Evolutionary conservation across 2,797 vertebrate species (phyloP).

Genomic region (Periparus ater): DNA sequence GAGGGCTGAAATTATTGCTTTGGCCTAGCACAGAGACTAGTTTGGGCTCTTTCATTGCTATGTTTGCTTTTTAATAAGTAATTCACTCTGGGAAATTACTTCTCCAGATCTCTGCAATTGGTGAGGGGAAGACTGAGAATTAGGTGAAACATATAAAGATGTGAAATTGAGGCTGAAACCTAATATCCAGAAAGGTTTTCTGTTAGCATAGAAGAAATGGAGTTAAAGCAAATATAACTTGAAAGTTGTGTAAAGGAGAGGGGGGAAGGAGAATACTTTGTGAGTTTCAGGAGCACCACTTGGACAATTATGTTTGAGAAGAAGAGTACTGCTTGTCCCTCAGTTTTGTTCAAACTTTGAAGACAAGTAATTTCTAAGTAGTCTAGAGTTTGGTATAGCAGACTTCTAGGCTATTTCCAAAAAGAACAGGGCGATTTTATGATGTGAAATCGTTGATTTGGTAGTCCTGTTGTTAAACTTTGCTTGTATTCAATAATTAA

Average conservation of each 20-base stretch:
- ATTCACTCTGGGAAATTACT: constrained; percentile 43
- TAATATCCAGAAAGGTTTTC: not conserved
- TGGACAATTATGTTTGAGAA: not conserved
- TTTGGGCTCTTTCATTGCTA: not conserved
- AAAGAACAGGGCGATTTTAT: not conserved
- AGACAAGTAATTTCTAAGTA: not conserved
- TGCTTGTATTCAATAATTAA: not conserved
- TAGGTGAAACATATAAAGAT: not conserved
- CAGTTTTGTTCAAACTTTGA: not conserved
- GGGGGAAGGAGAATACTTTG: not conserved
- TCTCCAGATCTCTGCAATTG: not conserved
- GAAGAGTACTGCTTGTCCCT: not conserved
- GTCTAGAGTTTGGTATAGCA: not conserved
- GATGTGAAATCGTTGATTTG: not conserved
- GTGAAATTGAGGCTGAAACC: constrained; percentile 25
- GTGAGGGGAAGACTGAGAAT: constrained; percentile 4
- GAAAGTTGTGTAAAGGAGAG: not conserved
- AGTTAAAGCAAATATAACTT: not conserved
- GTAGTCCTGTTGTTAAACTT: not conserved
- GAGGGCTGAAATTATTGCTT: not conserved
- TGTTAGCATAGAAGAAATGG: not conserved
- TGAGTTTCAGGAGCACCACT: not conserved
- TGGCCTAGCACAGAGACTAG: not conserved
- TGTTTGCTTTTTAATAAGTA: constrained; percentile 40
- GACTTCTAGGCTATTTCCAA: not conserved